These are phyloP conservation scores for Drosophila kohkoa DNA, from an alignment of 1,140 invertebrate genomes.

Conservation along the genomic window DNA sequence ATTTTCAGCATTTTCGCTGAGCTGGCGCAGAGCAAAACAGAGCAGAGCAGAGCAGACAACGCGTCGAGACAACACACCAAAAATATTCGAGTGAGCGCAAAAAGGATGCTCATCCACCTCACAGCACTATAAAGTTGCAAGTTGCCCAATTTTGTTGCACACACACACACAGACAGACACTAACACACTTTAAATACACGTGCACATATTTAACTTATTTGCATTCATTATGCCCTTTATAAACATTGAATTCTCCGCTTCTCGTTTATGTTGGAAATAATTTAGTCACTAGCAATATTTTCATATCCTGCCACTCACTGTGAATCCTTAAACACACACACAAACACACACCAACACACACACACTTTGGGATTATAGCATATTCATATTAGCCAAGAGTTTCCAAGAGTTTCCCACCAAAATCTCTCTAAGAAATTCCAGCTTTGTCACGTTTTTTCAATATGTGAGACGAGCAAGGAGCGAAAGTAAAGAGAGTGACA, in stretches of 20 bases:
- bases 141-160: slow-evolving; percentile 51
- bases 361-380: not conserved
- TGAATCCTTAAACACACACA: not conserved
- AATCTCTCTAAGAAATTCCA: slow-evolving; percentile 1
- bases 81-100: not conserved
- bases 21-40: slow-evolving; percentile 17
- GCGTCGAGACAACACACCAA: slow-evolving; percentile 2
- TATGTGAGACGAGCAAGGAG: not conserved
- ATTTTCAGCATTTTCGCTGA: slow-evolving; percentile 50
- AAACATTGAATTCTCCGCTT: slow-evolving; percentile 1
- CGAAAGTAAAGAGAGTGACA: not conserved
- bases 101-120: not conserved
- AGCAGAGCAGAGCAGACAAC: slow-evolving; percentile 4
- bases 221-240: slow-evolving; percentile 39
- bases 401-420: not conserved
- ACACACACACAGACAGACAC: slow-evolving; percentile 8
- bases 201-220: slow-evolving; percentile 37
- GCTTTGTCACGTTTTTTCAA: slow-evolving; percentile 18
- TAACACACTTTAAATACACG: not conserved
- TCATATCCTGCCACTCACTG: slow-evolving; percentile 4
- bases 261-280: not conserved
- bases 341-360: not conserved
- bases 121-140: slow-evolving; percentile 54
- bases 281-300: slow-evolving; percentile 2
- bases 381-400: slow-evolving; percentile 1